Evolutionary conservation across 2,888 invertebrate species (phyloP).

Genomic region (Lasioglossum leucozonium): DNA sequence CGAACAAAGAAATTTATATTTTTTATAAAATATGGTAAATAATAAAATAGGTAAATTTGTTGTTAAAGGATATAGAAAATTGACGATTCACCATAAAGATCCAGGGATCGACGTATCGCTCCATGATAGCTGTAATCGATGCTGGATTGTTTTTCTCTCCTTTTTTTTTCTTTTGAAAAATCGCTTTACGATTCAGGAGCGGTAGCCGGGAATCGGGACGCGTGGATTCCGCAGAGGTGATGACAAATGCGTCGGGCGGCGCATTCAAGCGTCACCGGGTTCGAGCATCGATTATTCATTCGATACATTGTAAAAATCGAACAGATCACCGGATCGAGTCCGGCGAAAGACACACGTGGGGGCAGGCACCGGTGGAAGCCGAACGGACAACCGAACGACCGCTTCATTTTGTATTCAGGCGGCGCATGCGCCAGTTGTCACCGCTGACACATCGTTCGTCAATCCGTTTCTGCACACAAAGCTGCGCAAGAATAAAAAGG

Average conservation of each 20-base stretch:
- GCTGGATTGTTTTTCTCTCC: background rate
- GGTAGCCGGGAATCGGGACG: constrained; percentile 18
- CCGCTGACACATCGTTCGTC: constrained; percentile 84
- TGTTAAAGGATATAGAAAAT: background rate
- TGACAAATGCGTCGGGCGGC: constrained; percentile 48
- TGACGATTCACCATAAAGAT: no score
- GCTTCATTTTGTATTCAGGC: constrained; percentile 83
- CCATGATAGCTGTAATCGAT: no score
- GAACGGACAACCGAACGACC: constrained; percentile 61
- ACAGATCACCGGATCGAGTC: constrained; percentile 41
- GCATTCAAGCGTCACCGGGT: constrained; percentile 42
- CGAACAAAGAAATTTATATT: no score
- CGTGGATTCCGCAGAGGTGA: constrained; percentile 37
- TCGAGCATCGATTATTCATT: constrained; percentile 55
- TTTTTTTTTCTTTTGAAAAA: background rate
- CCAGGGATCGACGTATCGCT: background rate
- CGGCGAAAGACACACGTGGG: constrained; percentile 50
- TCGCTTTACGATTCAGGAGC: background rate
- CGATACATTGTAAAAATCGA: constrained; percentile 53
- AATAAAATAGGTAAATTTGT: no score
- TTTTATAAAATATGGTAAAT: no score
- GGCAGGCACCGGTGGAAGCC: constrained; percentile 48
- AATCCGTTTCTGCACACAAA: constrained; percentile 82
- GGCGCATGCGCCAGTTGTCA: constrained; percentile 84
- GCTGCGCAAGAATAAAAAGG: constrained; percentile 75